phyloP scores from a whole-genome alignment of 2,888 invertebrate genomes.

The Archips crataeganus region DNA sequence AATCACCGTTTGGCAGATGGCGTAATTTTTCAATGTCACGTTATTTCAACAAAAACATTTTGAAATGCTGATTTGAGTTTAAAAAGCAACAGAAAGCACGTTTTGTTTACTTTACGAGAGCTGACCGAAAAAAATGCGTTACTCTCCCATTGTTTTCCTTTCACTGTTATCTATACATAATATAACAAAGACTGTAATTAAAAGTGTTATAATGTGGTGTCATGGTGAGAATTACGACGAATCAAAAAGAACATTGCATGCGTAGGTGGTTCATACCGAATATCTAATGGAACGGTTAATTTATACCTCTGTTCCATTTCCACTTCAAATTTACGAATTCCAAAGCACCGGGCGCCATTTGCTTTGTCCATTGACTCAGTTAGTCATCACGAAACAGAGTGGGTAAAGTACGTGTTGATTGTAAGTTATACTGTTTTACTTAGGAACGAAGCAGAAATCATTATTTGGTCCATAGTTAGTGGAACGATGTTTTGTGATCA shows the following conservation, averaged over 20 bases:
- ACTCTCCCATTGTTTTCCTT: not conserved
- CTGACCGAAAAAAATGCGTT: constrained; percentile 6
- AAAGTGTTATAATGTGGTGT: no score
- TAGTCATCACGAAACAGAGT: constrained; percentile 6
- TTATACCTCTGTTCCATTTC: not conserved
- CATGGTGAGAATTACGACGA: not conserved
- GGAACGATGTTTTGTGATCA: not conserved
- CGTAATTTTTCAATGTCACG: constrained; percentile 29
- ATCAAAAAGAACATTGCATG: not conserved
- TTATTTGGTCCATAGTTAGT: not conserved
- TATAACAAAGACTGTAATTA: no score
- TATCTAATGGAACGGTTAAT: not conserved
- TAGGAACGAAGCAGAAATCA: not conserved
- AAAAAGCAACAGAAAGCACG: constrained; percentile 16
- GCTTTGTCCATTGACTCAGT: constrained; percentile 15
- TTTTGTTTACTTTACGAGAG: constrained; percentile 10
- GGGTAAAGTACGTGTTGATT: not conserved
- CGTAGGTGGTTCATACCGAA: not conserved
- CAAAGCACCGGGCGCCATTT: constrained; percentile 4
- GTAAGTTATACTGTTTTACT: not conserved
- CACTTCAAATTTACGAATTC: constrained; percentile 4
- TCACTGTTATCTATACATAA: no score
- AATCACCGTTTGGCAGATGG: constrained; percentile 30
- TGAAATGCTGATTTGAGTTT: not conserved
- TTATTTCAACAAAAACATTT: constrained; percentile 29